A percentile compares a stretch with the other conserved stretches of the same genome.
These are phyloP conservation scores for Conomelus anceps DNA, from an alignment of 2,888 invertebrate species.

Conservation along the genomic window DNA sequence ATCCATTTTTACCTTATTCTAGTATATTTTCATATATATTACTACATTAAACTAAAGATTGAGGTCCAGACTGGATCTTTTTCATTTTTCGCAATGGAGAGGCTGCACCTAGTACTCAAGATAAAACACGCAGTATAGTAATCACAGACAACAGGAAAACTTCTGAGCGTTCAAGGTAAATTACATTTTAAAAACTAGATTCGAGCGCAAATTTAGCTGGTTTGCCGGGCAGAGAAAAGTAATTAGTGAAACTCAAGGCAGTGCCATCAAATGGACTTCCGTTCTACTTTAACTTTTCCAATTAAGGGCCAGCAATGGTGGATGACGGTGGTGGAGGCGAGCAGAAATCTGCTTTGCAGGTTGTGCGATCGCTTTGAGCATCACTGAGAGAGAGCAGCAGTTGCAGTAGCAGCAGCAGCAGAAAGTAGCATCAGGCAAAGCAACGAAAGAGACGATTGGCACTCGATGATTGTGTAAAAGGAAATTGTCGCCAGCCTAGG, in stretches of 20 bases:
- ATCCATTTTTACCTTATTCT: too few relatives aligned
- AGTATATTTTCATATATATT: too few relatives aligned
- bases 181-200: not conserved
- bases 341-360: not conserved
- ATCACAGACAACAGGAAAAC: not conserved
- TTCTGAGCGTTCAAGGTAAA: not conserved
- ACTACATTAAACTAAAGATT: too few relatives aligned
- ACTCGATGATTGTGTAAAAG: conserved; percentile 9
- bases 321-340: too few relatives aligned
- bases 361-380: not conserved
- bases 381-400: not conserved
- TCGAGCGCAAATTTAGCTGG: not conserved
- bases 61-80: too few relatives aligned
- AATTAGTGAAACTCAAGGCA: not conserved
- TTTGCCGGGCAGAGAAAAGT: not conserved
- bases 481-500: conserved; percentile 2
- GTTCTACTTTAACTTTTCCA: not conserved
- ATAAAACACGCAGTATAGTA: not conserved
- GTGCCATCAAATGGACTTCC: not conserved
- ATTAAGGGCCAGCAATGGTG: not conserved
- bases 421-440: not conserved
- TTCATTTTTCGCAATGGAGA: too few relatives aligned
- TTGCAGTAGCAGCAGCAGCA: not conserved
- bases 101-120: not conserved
- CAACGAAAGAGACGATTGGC: not conserved